These are phyloP conservation scores for Anarhynchus alexandrinus DNA, from an alignment of 2,113 vertebrate species.

Conservation along the genomic window DNA sequence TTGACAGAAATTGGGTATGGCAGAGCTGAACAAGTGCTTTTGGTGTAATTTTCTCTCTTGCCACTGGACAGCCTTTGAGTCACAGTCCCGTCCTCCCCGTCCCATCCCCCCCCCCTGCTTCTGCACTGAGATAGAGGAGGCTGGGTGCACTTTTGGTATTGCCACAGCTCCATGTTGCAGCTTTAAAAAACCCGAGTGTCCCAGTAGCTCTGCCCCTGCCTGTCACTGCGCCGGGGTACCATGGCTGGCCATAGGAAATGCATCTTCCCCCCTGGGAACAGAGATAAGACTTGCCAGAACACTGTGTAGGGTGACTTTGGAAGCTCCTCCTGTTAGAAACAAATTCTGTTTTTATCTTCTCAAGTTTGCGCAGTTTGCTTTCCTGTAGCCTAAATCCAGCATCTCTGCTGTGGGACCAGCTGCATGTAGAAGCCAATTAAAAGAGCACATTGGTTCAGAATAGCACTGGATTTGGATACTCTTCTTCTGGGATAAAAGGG, in stretches of 20 bases:
- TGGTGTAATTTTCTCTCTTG: not conserved
- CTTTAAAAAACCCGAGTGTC: not conserved
- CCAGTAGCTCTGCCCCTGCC: not conserved
- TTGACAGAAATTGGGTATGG: constrained; percentile 26
- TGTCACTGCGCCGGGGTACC: not conserved
- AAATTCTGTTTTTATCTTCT: not conserved
- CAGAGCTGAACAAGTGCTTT: constrained; percentile 18
- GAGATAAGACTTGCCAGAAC: not conserved
- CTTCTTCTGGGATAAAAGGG: not conserved
- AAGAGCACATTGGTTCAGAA: not conserved
- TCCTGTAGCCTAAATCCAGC: not conserved
- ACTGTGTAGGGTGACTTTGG: not conserved
- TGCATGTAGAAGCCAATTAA: not conserved
- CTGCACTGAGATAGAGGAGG: not conserved
- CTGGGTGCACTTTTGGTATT: not conserved
- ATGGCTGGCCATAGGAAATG: not conserved
- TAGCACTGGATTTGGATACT: not conserved
- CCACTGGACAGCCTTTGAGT: not conserved
- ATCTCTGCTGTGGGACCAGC: not conserved
- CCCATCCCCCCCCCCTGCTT: too few species aligned
- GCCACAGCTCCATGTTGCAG: not conserved
- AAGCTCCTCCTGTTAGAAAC: not conserved
- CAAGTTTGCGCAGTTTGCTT: not conserved
- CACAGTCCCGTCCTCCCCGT: not conserved
- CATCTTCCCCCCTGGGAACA: not conserved